These are phyloP conservation scores for Cataglyphis livida DNA, from an alignment of 2,888 invertebrate genomes.

Conservation along the genomic window DNA sequence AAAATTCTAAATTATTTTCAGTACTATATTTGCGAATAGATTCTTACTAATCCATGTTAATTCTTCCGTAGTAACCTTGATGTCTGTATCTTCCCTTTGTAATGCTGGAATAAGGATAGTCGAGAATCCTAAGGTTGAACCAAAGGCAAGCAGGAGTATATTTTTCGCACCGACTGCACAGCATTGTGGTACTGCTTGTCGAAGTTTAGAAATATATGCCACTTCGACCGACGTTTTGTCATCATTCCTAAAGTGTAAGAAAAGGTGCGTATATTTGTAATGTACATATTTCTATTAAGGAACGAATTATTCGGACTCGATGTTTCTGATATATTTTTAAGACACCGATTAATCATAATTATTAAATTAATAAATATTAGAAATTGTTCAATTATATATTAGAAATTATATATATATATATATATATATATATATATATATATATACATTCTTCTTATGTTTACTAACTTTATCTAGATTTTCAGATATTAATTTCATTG, in stretches of 20 bases:
- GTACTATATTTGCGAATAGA: neutral
- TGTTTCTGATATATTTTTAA: too few species aligned
- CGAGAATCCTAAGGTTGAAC: slow-evolving; percentile 93
- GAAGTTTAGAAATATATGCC: slow-evolving; percentile 75
- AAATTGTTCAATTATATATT: neutral
- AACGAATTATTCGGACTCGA: neutral
- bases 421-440: too few species aligned
- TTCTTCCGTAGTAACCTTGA: slow-evolving; percentile 79
- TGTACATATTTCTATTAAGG: neutral
- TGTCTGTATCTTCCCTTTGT: slow-evolving; percentile 84
- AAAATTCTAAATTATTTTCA: neutral
- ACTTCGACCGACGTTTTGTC: slow-evolving; percentile 67
- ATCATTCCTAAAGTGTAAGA: slow-evolving; percentile 67
- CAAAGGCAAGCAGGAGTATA: slow-evolving; percentile 91
- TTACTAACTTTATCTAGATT: neutral
- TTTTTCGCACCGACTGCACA: slow-evolving; percentile 94
- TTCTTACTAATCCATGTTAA: slow-evolving; percentile 83
- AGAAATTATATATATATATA: too few species aligned
- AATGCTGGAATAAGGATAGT: slow-evolving; percentile 93
- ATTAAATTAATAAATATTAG: neutral
- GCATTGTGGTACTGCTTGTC: slow-evolving; percentile 89
- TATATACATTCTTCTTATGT: neutral
- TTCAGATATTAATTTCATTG: neutral
- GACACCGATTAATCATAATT: neutral
- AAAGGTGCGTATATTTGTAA: neutral